Conservation (phyloP, 1,140 invertebrate genomes). For the Wiebesia pumilae region DNA sequence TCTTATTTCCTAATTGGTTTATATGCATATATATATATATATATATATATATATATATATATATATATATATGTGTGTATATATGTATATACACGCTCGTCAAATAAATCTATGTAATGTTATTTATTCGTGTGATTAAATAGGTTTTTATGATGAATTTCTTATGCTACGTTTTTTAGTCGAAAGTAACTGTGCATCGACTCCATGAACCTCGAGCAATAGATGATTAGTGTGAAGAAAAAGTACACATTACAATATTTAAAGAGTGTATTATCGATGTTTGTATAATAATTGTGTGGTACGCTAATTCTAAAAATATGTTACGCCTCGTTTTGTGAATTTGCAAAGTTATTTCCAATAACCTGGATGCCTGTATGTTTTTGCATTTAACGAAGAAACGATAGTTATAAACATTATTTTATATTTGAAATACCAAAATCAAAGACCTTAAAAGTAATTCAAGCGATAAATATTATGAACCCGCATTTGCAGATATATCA, state of each 20-base stretch:
- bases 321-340: neutral
- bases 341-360: neutral
- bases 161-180: too few relatives aligned
- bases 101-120: too few relatives aligned
- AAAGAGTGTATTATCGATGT: neutral
- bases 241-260: neutral
- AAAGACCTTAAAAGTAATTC: neutral
- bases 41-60: too few relatives aligned
- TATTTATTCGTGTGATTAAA: too few relatives aligned
- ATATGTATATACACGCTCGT: too few relatives aligned
- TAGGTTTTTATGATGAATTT: too few relatives aligned
- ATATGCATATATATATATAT: too few relatives aligned
- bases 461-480: neutral
- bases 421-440: conserved; percentile 1
- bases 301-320: neutral
- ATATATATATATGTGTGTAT: too few relatives aligned
- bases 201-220: too few relatives aligned
- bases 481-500: too few relatives aligned
- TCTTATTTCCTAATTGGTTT: neutral
- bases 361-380: neutral
- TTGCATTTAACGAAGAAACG: neutral
- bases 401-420: conserved; percentile 10
- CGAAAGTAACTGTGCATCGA: too few relatives aligned
- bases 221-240: neutral
- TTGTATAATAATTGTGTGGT: neutral